A percentile compares a stretch with the other conserved stretches of the same genome.
Conservation (phyloP, 2,888 invertebrate species). For the Eucera pruinosa region DNA sequence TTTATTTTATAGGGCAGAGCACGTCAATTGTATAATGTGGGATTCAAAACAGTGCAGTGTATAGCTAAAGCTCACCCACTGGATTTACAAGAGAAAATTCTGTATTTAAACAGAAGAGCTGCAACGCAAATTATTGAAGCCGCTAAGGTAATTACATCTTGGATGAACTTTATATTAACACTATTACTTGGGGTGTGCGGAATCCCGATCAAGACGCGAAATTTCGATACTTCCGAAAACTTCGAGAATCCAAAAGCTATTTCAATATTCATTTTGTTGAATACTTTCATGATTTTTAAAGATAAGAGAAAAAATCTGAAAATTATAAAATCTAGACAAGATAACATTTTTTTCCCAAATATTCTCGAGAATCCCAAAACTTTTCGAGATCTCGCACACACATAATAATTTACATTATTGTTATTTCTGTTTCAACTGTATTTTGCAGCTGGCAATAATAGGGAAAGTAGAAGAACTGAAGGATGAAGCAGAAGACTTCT, state of each 20-base stretch:
- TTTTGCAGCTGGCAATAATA: constrained; percentile 85
- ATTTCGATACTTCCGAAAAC: too few relatives aligned
- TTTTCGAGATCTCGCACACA: too few relatives aligned
- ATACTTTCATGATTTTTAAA: too few relatives aligned
- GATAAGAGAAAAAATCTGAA: too few relatives aligned
- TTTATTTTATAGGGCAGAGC: constrained; percentile 89
- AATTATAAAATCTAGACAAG: too few relatives aligned
- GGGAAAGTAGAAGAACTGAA: constrained; percentile 94
- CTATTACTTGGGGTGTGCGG: too few relatives aligned
- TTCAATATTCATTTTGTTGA: too few relatives aligned
- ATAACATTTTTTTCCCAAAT: too few relatives aligned
- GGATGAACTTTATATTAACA: constrained; percentile 5
- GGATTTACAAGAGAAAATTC: constrained; percentile 87
- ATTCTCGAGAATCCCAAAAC: too few relatives aligned
- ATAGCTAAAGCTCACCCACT: constrained; percentile 90
- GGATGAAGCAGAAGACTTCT: constrained; percentile 92
- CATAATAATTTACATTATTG: too few relatives aligned
- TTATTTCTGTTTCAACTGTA: constrained; percentile 25
- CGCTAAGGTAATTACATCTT: constrained; percentile 88
- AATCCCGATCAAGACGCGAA: too few relatives aligned
- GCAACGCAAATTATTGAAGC: constrained; percentile 94
- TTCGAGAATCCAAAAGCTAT: too few relatives aligned
- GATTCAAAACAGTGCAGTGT: constrained; percentile 91
- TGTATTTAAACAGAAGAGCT: constrained; percentile 89
- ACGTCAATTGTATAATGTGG: constrained; percentile 92